Evolutionary conservation across 2,797 vertebrate species (phyloP).

Genomic region (Coranthus polyacanthus): DNA sequence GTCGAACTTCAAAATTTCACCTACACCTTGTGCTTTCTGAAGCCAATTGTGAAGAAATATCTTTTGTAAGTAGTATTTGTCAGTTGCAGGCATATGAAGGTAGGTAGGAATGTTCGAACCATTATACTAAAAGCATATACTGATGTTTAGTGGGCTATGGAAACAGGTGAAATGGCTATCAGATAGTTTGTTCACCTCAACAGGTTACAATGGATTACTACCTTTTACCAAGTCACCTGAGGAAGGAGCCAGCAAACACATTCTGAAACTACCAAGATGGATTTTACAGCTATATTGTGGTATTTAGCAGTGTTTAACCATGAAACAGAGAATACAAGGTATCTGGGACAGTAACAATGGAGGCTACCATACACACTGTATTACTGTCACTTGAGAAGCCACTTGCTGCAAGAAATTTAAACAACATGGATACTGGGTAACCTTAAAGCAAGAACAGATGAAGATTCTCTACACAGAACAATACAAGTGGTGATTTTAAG

Average conservation of each 20-base stretch:
- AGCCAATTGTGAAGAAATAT: too few relatives aligned
- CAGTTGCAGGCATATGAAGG: neutral
- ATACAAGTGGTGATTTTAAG: constrained; percentile 23
- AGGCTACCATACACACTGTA: constrained; percentile 40
- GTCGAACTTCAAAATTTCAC: neutral
- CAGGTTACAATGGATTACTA: constrained; percentile 58
- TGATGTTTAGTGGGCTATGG: constrained; percentile 14
- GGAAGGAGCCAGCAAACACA: constrained; percentile 24
- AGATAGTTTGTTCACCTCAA: constrained; percentile 50
- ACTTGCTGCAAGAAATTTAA: constrained; percentile 32
- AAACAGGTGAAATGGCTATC: constrained; percentile 16
- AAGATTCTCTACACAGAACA: constrained; percentile 23
- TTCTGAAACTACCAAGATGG: constrained; percentile 25
- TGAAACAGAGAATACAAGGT: constrained; percentile 52
- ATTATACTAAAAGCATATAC: constrained; percentile 11
- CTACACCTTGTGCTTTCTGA: neutral
- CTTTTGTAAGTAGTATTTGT: too few relatives aligned
- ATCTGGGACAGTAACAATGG: constrained; percentile 77
- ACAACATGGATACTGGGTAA: constrained; percentile 26
- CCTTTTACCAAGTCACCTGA: constrained; percentile 30
- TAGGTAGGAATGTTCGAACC: neutral
- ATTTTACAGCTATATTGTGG: constrained; percentile 23
- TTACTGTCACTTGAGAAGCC: constrained; percentile 58
- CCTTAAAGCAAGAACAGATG: constrained; percentile 23
- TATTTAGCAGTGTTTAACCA: constrained; percentile 32